Base-by-base conservation (phyloP, 2,797 vertebrate genomes). In the Galaxias olidus region DNA sequence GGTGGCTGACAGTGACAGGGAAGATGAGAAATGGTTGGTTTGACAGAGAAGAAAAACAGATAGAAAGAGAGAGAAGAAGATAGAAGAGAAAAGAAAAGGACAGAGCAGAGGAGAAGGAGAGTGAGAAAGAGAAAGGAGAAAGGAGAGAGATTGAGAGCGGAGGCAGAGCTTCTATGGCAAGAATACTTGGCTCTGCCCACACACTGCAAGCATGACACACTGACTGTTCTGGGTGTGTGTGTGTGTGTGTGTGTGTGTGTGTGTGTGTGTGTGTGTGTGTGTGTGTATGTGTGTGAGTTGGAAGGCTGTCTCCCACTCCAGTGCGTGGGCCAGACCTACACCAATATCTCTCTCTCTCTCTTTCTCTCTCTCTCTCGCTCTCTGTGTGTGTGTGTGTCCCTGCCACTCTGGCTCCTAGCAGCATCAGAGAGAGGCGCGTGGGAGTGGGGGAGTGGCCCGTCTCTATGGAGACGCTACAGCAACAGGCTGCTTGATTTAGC, bases 121-220 rank as follows among this genome's bases (percentile, higher is more conserved):
- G 9, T n/a, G 13, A 42, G 30, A 41, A 13, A 30, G 30, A 30
- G 53, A 55, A 10, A 55, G 53, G 30, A 41, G 19, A 30, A 2
- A 30, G 30, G 30, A 30, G 30, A 30, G 30, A 30, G 30, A 30
- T 30, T 4, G 8, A 57, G 40, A 42, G 7, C 13, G 40, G n/a
- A 42, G 13, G 40, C 17, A 59, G 44, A 45, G 40, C 18, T 14
- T 58, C 15, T 59, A 59, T 59, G 57, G 14, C 57, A 59, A 43
- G 41, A 58, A 19, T 20, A 44, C 57, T 59, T 17, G n/a, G 17
- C 10, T 59, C 57, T 19, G 57, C 57, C 57, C 57, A 59, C 54
- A 56, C 57, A 59, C 40, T 59, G 57, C 44, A 59, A 59, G 42
- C 57, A 59, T 59, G 57, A 59, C 57, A 59, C 57, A 59, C 57